Evolutionary conservation across 2,888 invertebrate genomes (phyloP), one percentile per base, ranked within the genome.

Genomic region (Parascotia fuliginaria): DNA sequence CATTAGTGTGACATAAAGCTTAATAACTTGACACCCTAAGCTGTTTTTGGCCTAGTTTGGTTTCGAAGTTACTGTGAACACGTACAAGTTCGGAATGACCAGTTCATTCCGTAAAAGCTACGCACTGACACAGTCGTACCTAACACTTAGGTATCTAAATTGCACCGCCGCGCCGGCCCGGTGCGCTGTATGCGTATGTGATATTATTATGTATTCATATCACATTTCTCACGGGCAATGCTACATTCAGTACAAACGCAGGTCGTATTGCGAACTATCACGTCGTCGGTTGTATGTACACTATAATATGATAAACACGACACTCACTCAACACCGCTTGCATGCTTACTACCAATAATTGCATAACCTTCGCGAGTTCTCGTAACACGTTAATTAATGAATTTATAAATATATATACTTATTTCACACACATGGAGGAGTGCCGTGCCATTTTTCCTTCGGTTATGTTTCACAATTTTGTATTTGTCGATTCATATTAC

Each of bases 141-240:
- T 65, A 63, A 40, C 58, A 56, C 55, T 63, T 65, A n/a, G n/a
- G n/a, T n/a, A 74, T 68, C 70, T 74, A 72, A 68, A 70, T 73
- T 63, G 61, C 60, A 65, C 55, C 53, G 60, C 54, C n/a, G n/a
- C n/a, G n/a, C n/a, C n/a, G 42, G 62, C 45, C 69, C 64, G 61
- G 69, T 77, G 77, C 64, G 62, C 70, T 77, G 77, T 66, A 65
- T 76, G 74, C 71, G 66, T 60, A 31, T 63, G 49, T 71, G 65
- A 77, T 80, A 80, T 77, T 77, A 55, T 68, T 62, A 57, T 59
- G 43, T 81, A 85, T 83, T 85, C 83, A 64, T 73, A 77, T 79
- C 87, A 85, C 79, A 88, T 78, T 77, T 82, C 75, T 73, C 75
- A 79, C 77, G 74, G 77, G 76, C 75, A 80, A 66, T 75, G 67